Base-by-base conservation (phyloP, 1,140 invertebrate species). In the Drosophila miranda region DNA sequence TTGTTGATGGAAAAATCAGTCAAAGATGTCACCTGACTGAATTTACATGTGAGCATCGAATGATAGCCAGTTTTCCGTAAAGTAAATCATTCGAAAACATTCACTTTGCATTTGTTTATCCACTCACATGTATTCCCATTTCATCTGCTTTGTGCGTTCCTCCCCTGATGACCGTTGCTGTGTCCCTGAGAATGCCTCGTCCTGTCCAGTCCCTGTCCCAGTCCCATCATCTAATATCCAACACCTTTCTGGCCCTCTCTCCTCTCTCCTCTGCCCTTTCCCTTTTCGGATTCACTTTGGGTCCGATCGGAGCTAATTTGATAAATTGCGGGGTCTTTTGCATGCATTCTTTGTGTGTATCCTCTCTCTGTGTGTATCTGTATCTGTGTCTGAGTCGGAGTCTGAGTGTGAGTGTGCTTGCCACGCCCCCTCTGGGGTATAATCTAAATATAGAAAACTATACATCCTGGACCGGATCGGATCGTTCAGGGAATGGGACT, bases 311-410 rank as follows among this genome's bases (percentile, higher is more conserved):
- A 86, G 82, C 68, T 88, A 86, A 86, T 86, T 86, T 86, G 82
- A 86, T 86, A 86, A 86, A 86, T 86, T 82, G 78, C 82, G 34
- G 71, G 41, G 56, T 66, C 67, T 75, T 81, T 87, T 74, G 79
- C 75, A 78, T 78, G 71, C 57, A 67, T 52, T 75, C 55, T 30
- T 21, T 71, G 23, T 64, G 16, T 51, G 8, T 21, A 6, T 34
- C 30, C 30, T 2, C 30, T 34, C 30, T 11, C 3, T 3, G 3
- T 34, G 8, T 34, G 8, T 9, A 9, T 11, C 30, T 43, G 7
- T 49, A 13, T 59, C n/a, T 58, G 54, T 45, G 52, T 60, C 30
- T 54, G 54, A 59, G 52, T 60, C 30, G 50, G 54, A 59, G 61
- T 56, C 61, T 62, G 46, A 45, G 52, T 64, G 41, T 54, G 54